phyloP scores from a whole-genome alignment of 2,797 vertebrate species.

The Cuculus canorus region DNA sequence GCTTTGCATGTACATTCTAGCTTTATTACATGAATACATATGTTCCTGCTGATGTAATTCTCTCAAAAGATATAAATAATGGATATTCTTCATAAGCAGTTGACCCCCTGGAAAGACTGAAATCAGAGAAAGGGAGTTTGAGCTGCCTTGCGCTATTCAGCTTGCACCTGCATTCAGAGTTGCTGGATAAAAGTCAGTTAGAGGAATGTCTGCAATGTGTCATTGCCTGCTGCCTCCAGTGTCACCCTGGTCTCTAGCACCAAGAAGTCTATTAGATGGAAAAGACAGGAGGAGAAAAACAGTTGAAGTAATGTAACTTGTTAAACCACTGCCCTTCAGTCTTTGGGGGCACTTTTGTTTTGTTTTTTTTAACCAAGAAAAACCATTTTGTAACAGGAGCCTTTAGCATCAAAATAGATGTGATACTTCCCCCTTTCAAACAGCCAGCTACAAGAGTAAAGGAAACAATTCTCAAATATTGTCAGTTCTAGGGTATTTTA shows the following conservation, averaged over 20 bases:
- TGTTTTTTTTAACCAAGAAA: background rate
- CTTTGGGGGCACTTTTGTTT: background rate
- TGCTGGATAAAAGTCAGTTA: slow-evolving; percentile 64
- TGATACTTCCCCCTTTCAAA: background rate
- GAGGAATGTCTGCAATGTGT: slow-evolving; percentile 62
- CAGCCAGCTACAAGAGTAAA: background rate
- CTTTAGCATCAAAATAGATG: background rate
- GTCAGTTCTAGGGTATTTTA: background rate
- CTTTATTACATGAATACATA: slow-evolving; percentile 54
- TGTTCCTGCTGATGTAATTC: slow-evolving; percentile 52
- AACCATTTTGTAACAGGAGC: background rate
- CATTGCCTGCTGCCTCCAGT: slow-evolving; percentile 61
- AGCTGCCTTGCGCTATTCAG: slow-evolving; percentile 25
- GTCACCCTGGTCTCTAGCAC: slow-evolving; percentile 56
- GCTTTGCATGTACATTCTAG: background rate
- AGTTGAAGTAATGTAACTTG: slow-evolving; percentile 38
- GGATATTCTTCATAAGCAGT: slow-evolving; percentile 49
- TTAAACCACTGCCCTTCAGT: slow-evolving; percentile 32
- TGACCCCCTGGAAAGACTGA: slow-evolving; percentile 51
- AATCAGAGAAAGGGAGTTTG: slow-evolving; percentile 21
- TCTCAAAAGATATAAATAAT: slow-evolving; percentile 65
- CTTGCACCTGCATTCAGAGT: slow-evolving; percentile 26
- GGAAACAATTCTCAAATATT: background rate
- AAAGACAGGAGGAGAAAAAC: slow-evolving; percentile 49
- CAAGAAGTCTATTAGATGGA: slow-evolving; percentile 57